Evolutionary conservation across 2,888 invertebrate species (phyloP), one percentile per base, ranked within the genome.

Genomic region (Nemoura dubitans): DNA sequence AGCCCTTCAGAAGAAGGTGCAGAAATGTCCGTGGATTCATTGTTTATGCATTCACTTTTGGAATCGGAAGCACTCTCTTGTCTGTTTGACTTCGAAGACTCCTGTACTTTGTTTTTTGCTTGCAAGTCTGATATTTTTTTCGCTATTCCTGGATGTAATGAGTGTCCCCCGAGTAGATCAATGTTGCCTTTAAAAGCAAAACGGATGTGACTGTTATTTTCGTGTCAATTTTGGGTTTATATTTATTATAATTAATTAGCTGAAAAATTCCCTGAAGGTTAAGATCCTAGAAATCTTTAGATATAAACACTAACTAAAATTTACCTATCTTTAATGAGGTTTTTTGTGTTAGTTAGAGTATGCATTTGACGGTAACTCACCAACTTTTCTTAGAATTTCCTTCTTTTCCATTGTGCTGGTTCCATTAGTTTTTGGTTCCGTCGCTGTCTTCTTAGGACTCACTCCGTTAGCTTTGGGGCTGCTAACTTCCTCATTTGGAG

Each of bases 351-450:
- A n/a, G n/a, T n/a, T n/a, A n/a, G n/a, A n/a, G n/a, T n/a, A n/a
- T 36, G 3, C 36, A 81, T 27, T 81, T 28, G n/a, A 42, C 36
- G n/a, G n/a, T 42, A n/a, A 78, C 83, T 83, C 83, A 83, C 83
- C 83, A 83, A 83, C 42, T 83, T 83, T 83, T 42, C 83, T 36
- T 10, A 30, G 36, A 3, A 6, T 83, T 83, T 83, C 27, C 26
- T 26, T 28, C 0, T 26, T 28, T 78, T 78, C 78, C n/a, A n/a
- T n/a, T n/a, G 26, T 26, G 27, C 25, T 78, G 78, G 28, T 21
- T 26, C 78, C 78, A 78, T 78, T 78, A 6, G 25, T 78, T 78
- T 26, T 27, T 5, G 27, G 27, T 6, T 26, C n/a, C 0, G 78
- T 1, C n/a, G 78, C 26, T 5, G 27, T 42, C 5, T 42, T 42